Conservation (phyloP, 2,113 vertebrate species). For the Scortum barcoo region DNA sequence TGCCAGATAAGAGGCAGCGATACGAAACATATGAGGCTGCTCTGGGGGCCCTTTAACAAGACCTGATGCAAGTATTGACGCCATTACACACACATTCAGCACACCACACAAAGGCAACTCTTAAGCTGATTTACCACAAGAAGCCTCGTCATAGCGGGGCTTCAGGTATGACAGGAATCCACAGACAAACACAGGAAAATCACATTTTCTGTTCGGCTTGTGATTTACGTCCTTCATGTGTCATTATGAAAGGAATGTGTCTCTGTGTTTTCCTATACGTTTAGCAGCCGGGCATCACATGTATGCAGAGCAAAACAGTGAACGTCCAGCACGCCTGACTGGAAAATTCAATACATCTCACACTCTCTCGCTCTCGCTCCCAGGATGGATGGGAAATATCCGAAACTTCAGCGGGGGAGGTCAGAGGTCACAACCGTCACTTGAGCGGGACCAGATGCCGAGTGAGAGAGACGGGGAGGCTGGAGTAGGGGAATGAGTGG, state of each 20-base stretch:
- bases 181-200: constrained; percentile 45
- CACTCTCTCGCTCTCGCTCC: constrained; percentile 19
- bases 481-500: neutral
- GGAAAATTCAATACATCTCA: constrained; percentile 77
- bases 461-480: constrained; percentile 14
- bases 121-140: neutral
- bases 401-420: constrained; percentile 56
- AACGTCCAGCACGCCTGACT: constrained; percentile 28
- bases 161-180: constrained; percentile 24
- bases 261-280: constrained; percentile 58
- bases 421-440: constrained; percentile 65
- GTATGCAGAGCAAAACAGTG: constrained; percentile 47
- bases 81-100: neutral
- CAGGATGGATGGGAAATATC: constrained; percentile 60
- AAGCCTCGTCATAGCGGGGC: neutral
- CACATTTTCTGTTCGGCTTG: constrained; percentile 55
- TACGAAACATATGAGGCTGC: constrained; percentile 24
- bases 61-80: neutral
- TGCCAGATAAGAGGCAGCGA: constrained; percentile 32
- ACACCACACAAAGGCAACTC: constrained; percentile 6
- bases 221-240: constrained; percentile 58
- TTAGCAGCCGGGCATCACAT: constrained; percentile 58
- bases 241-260: constrained; percentile 69
- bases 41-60: neutral
- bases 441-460: constrained; percentile 71